Percentiles rank a stretch among this genome's conserved stretches.
These are phyloP conservation scores for Caenorhabditis latens DNA, from an alignment of 1,140 invertebrate species.

Conservation along the genomic window DNA sequence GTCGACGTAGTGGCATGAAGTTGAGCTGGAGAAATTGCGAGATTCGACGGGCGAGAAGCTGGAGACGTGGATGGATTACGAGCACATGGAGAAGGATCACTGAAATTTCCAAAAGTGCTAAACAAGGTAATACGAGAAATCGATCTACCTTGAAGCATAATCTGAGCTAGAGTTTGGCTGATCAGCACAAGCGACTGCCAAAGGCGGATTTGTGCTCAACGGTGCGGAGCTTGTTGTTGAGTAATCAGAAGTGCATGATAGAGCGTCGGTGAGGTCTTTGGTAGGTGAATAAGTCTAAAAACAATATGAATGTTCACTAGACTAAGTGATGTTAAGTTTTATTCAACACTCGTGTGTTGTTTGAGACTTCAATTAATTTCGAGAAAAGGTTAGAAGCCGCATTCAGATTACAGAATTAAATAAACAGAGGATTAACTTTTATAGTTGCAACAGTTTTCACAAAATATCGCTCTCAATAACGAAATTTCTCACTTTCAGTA, in stretches of 20 bases:
- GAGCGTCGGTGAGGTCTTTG: constrained; percentile 61
- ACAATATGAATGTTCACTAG: background rate
- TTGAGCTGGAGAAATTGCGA: background rate
- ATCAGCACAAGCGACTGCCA: constrained; percentile 62
- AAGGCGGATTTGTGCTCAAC: constrained; percentile 54
- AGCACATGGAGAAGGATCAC: constrained; percentile 59
- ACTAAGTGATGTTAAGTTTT: background rate
- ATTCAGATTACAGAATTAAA: background rate
- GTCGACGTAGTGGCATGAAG: constrained; percentile 19
- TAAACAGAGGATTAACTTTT: too few species aligned
- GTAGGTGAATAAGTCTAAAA: constrained; percentile 57
- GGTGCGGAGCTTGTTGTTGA: constrained; percentile 66
- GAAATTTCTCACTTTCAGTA: constrained; percentile 49
- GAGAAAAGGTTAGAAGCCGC: background rate
- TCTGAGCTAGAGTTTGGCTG: constrained; percentile 62
- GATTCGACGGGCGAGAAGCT: constrained; percentile 27
- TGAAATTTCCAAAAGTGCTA: constrained; percentile 1
- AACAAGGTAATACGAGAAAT: background rate
- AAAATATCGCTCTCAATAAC: constrained; percentile 13
- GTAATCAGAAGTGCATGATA: constrained; percentile 67
- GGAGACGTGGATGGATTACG: constrained; percentile 56
- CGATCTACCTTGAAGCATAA: constrained; percentile 58
- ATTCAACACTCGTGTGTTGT: background rate
- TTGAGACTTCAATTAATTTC: constrained; percentile 3
- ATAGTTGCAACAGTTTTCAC: too few species aligned